Conservation (phyloP, 2,888 invertebrate species). For the Aporophyla nigra region DNA sequence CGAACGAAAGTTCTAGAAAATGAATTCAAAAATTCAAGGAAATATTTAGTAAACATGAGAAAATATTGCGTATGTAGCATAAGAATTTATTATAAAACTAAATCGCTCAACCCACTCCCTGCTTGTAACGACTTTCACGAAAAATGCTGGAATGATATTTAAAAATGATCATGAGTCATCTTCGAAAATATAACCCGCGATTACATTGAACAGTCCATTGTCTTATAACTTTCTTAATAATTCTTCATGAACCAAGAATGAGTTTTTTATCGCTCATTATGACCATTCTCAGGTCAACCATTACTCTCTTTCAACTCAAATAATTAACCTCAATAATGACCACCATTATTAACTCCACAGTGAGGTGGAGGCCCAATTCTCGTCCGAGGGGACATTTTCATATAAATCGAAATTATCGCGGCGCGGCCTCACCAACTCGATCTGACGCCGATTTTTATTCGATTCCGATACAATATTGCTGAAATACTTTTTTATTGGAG, state of each 20-base stretch:
- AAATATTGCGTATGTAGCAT: background rate
- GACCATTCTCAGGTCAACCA: constrained; percentile 6
- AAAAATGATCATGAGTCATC: too few species aligned
- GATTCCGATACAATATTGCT: constrained; percentile 63
- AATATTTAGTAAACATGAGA: background rate
- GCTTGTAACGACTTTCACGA: background rate
- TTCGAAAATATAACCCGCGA: background rate
- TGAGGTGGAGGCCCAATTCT: constrained; percentile 38
- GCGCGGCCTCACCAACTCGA: constrained; percentile 19
- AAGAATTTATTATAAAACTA: background rate
- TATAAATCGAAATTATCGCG: constrained; percentile 64
- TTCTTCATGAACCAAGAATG: background rate
- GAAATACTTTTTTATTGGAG: constrained; percentile 55
- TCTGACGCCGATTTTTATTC: constrained; percentile 55
- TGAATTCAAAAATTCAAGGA: background rate
- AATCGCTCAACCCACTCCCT: background rate
- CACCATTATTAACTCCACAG: constrained; percentile 45
- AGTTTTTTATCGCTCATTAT: background rate
- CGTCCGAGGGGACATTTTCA: constrained; percentile 58
- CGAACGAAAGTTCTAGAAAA: background rate
- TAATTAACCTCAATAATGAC: constrained; percentile 56
- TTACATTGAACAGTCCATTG: background rate
- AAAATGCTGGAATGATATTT: too few species aligned
- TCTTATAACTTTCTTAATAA: background rate
- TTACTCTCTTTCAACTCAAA: constrained; percentile 30